phyloP scores from a whole-genome alignment of 2,888 invertebrate genomes.

The Pterostichus madidus region DNA sequence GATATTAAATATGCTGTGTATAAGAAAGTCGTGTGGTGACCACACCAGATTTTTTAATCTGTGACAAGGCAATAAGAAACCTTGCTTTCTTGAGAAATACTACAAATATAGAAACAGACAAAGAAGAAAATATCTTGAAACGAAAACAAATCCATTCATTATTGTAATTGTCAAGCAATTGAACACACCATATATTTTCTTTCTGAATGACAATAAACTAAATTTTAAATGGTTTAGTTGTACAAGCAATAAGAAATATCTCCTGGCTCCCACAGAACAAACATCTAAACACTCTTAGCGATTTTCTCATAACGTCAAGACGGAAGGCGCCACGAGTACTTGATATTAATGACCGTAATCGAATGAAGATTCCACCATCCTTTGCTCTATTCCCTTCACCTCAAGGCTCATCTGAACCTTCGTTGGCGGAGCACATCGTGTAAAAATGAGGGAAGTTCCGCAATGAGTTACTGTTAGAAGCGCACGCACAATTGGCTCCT shows the following conservation, averaged over 20 bases:
- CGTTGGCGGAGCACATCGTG: neutral
- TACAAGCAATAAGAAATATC: neutral
- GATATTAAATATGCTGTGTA: too few relatives aligned
- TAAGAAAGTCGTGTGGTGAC: too few relatives aligned
- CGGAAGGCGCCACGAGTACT: constrained; percentile 28
- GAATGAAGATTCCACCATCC: constrained; percentile 25
- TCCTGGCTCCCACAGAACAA: neutral
- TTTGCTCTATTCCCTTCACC: constrained; percentile 18
- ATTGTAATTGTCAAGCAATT: too few relatives aligned
- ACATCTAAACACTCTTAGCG: neutral
- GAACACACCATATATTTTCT: too few relatives aligned
- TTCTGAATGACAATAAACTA: too few relatives aligned
- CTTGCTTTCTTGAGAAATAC: too few relatives aligned
- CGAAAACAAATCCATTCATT: too few relatives aligned
- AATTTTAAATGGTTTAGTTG: too few relatives aligned
- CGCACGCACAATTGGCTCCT: constrained; percentile 32
- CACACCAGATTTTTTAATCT: too few relatives aligned
- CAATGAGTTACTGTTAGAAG: constrained; percentile 28
- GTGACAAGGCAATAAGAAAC: too few relatives aligned
- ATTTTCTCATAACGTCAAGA: constrained; percentile 20
- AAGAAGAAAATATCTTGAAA: too few relatives aligned
- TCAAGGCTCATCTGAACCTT: neutral
- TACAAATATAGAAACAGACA: too few relatives aligned
- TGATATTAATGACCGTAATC: constrained; percentile 29
- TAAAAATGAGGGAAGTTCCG: neutral